Conservation (phyloP, 2,888 invertebrate genomes). For the Zaprionus bogoriensis region DNA sequence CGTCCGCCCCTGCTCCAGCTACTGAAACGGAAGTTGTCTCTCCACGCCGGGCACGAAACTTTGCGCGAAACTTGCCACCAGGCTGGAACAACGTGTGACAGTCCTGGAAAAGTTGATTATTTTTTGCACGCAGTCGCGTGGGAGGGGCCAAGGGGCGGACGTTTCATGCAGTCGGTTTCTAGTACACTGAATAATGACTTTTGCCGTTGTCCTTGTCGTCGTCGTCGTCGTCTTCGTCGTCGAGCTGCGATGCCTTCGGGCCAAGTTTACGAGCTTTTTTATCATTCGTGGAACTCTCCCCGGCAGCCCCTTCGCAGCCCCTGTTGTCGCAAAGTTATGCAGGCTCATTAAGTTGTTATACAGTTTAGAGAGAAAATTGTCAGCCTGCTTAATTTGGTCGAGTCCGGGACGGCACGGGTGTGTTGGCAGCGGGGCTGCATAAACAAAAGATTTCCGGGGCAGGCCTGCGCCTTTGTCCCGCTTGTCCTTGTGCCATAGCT, state of each 20-base stretch:
- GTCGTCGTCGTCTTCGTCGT: slow-evolving; percentile 22
- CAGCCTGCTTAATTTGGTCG: slow-evolving; percentile 76
- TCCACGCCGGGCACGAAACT: slow-evolving; percentile 58
- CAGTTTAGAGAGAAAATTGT: slow-evolving; percentile 79
- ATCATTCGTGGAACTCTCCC: slow-evolving; percentile 16
- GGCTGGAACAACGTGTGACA: slow-evolving; percentile 69
- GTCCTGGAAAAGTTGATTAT: slow-evolving; percentile 78
- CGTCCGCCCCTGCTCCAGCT: slow-evolving; percentile 15
- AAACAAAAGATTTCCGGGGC: slow-evolving; percentile 76
- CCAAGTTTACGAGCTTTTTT: slow-evolving; percentile 67
- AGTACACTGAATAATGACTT: slow-evolving; percentile 79
- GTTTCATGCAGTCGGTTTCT: slow-evolving; percentile 49
- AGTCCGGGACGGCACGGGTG: slow-evolving; percentile 18
- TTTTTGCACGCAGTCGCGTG: slow-evolving; percentile 58
- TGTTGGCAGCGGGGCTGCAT: slow-evolving; percentile 21
- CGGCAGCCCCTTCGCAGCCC: background rate
- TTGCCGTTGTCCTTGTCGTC: slow-evolving; percentile 45
- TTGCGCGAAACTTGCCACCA: slow-evolving; percentile 70
- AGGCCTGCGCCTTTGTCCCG: slow-evolving; percentile 29
- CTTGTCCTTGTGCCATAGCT: slow-evolving; percentile 48
- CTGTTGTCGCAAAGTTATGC: slow-evolving; percentile 73
- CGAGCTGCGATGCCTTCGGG: slow-evolving; percentile 56
- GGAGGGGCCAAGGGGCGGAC: background rate
- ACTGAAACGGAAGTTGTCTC: slow-evolving; percentile 64
- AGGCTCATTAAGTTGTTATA: slow-evolving; percentile 80